Evolutionary conservation across 2,113 vertebrate genomes (phyloP), one percentile per base, ranked within the genome.

Genomic region (Nanorana parkeri): DNA sequence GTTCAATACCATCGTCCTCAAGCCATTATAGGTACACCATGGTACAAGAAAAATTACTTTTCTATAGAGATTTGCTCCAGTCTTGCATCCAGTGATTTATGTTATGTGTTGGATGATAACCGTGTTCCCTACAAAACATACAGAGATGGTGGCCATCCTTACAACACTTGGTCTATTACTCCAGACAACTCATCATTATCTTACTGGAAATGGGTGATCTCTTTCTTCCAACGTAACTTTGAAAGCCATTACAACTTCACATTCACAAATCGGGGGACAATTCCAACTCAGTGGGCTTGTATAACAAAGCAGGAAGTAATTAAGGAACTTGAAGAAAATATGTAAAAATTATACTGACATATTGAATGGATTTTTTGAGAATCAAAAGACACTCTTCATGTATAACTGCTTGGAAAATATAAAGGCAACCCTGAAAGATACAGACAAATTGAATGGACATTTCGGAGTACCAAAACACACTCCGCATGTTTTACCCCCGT

Each of bases 181-280:
- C 17, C 92, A 2, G 92, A 94, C 55, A 0, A 41, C 11, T 91
- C 94, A 1, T 17, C 47, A 3, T 87, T 90, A 52, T 1, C 0
- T 0, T 94, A 94, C 36, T 94, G 94, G 94, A 93, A 90, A 84
- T 94, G 94, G 93, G 94, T 94, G 87, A 64, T 92, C 20, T 93
- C 23, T 73, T 86, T 4, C 19, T 95, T 94, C 88, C 85, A 83
- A 19, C 2, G 8, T 20, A 1, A 94, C 0, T 24, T 94, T 3
- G 92, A 95, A 68, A 0, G 69, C 0, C 0, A 1, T 1, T 81
- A 89, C 23, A 0, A 20, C 0, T 3, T 20, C 28, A 90, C 24
- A 78, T 88, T 91, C 63, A 1, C 0, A 0, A 71, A n/a, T 1
- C 86, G 0, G 81, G 89, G 89, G 83, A 0, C 76, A 85, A 91